Base-by-base conservation (phyloP, 2,888 invertebrate genomes). In the Beris chalybata region DNA sequence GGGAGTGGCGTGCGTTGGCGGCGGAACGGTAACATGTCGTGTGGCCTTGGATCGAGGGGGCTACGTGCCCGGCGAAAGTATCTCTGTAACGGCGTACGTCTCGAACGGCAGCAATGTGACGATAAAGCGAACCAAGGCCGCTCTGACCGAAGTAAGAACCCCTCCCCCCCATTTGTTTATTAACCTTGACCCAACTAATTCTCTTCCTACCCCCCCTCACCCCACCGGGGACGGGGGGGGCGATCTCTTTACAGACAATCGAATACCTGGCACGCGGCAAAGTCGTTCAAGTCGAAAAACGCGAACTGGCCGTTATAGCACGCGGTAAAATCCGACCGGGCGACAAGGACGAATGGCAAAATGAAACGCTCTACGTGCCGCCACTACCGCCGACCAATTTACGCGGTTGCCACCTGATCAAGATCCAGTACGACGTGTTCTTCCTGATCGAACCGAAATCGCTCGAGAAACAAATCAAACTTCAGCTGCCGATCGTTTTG, bases 351-450 rank as follows among this genome's bases (percentile, higher is more conserved):
- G 88, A 89, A 79, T 95, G 95, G 93, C 87, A 89, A 70, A 91
- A 89, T 77, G 93, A 95, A 79, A 89, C 92, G 77, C 86, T 96
- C 65, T 92, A 93, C 79, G 93, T 97, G 71, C 96, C 96, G 69
- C 95, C 96, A 32, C 83, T 97, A 74, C 96, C 96, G 70, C 96
- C 96, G 45, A 96, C 96, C 69, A 94, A 95, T 83, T 85, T 97
- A 65, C 86, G 95, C 74, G 95, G 95, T 67, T 97, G 96, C 78
- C 94, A 95, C 81, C 87, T 97, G 74, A 96, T 97, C 75, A 89
- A 91, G 77, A 93, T 97, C 74, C 90, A 92, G 74, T 97, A 97
- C 77, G 94, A 95, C 79, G 92, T 95, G 64, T 94, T 91, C 79
- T 95, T 95, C 79, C 89, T 93, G 73, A 90, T 95, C 75, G 91